Conservation (phyloP, 1,140 invertebrate genomes). For the Aphelinus atriplicis region DNA sequence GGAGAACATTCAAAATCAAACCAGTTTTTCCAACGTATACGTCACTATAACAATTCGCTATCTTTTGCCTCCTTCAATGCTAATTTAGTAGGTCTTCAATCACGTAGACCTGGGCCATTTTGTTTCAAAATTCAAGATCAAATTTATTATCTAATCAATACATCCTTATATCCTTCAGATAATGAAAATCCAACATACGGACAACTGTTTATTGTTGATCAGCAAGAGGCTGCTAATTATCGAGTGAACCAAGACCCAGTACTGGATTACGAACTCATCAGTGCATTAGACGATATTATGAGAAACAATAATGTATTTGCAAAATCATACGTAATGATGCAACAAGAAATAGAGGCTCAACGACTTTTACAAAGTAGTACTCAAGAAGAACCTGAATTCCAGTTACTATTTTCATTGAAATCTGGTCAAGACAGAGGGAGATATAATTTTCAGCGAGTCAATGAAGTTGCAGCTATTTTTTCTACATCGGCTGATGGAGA, state of each 20-base stretch:
- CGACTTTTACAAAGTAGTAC: neutral
- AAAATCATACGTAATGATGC: constrained; percentile 24
- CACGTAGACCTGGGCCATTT: constrained; percentile 28
- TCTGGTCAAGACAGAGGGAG: constrained; percentile 32
- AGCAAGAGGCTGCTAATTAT: constrained; percentile 9
- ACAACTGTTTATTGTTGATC: constrained; percentile 42
- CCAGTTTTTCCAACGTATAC: neutral
- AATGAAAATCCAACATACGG: constrained; percentile 36
- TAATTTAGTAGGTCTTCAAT: constrained; percentile 2
- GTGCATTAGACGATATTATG: constrained; percentile 17
- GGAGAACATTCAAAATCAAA: constrained; percentile 1
- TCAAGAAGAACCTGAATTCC: constrained; percentile 27
- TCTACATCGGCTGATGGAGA: constrained; percentile 7
- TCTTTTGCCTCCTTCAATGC: constrained; percentile 1
- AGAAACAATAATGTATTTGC: constrained; percentile 26
- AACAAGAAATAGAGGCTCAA: constrained; percentile 1
- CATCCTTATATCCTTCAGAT: constrained; percentile 23
- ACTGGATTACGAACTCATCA: constrained; percentile 10
- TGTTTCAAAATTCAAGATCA: constrained; percentile 31
- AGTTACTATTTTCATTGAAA: constrained; percentile 32
- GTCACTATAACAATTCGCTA: neutral
- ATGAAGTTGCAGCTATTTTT: constrained; percentile 24
- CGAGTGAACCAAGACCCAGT: neutral
- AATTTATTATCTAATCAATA: constrained; percentile 31
- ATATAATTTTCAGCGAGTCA: constrained; percentile 39